Percentiles rank a stretch among this genome's conserved stretches.
These are phyloP conservation scores for Karalla daura DNA, from an alignment of 2,797 vertebrate species.

Conservation along the genomic window DNA sequence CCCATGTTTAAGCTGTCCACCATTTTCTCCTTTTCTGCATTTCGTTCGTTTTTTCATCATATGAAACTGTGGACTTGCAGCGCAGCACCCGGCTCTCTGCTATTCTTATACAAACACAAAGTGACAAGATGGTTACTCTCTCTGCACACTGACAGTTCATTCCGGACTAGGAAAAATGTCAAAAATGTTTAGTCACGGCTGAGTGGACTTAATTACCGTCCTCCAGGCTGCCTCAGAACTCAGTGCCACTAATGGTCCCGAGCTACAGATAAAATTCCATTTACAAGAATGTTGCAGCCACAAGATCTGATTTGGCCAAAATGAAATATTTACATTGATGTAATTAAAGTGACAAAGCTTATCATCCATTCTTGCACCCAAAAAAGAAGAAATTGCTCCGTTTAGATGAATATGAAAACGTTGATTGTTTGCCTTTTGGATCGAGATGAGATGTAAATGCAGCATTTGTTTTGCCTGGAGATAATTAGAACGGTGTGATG, in stretches of 20 bases:
- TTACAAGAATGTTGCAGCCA: constrained; percentile 95
- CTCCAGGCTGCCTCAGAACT: constrained; percentile 90
- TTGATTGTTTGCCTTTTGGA: constrained; percentile 34
- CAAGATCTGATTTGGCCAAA: constrained; percentile 96
- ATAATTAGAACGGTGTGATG: constrained; percentile 25
- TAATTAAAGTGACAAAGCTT: constrained; percentile 94
- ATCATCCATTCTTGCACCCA: constrained; percentile 44
- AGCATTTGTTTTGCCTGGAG: constrained; percentile 25
- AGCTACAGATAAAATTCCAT: constrained; percentile 98
- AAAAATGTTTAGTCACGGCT: constrained; percentile 99
- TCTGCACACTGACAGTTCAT: constrained; percentile 96
- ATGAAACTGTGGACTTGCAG: constrained; percentile 72
- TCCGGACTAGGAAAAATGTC: constrained; percentile 97
- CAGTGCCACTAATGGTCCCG: constrained; percentile 94
- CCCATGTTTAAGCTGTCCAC: constrained; percentile 55
- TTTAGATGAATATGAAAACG: constrained; percentile 62
- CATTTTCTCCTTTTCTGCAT: constrained; percentile 51
- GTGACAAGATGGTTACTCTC: constrained; percentile 95
- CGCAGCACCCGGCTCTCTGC: constrained; percentile 80
- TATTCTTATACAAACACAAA: constrained; percentile 89
- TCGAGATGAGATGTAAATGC: constrained; percentile 30
- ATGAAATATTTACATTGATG: constrained; percentile 97
- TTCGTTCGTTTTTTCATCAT: constrained; percentile 50
- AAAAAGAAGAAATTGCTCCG: constrained; percentile 47
- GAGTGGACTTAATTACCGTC: constrained; percentile 98